Percentiles rank a stretch among this genome's conserved stretches.
These are phyloP conservation scores for Philereme vetulata DNA, from an alignment of 2,888 invertebrate genomes.

Conservation along the genomic window DNA sequence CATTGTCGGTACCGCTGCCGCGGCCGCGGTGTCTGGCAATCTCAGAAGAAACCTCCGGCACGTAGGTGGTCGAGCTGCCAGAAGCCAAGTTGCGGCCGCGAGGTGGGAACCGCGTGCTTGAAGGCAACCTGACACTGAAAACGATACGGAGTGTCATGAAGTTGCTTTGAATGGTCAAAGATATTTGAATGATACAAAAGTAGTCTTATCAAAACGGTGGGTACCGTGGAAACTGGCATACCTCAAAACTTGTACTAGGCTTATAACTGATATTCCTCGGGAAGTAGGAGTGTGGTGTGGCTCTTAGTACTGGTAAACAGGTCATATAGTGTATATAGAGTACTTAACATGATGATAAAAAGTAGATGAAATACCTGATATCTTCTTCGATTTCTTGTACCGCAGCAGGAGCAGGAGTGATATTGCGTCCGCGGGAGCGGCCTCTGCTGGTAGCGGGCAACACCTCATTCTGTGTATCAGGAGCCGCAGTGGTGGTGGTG, in stretches of 20 bases:
- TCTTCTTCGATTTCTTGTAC: constrained; percentile 78
- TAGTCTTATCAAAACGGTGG: neutral
- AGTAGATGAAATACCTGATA: constrained; percentile 57
- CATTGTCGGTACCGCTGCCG: constrained; percentile 64
- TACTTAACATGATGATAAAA: neutral
- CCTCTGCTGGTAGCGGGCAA: constrained; percentile 77
- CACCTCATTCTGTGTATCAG: constrained; percentile 87
- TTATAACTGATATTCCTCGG: too few relatives aligned
- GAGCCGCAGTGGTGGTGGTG: constrained; percentile 66
- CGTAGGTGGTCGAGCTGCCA: constrained; percentile 77
- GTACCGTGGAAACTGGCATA: neutral
- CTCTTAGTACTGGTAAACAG: too few relatives aligned
- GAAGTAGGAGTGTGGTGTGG: too few relatives aligned
- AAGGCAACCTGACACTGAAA: constrained; percentile 84
- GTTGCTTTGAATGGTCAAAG: neutral
- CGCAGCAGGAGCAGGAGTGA: constrained; percentile 69
- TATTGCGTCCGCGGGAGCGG: constrained; percentile 77
- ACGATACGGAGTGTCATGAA: neutral
- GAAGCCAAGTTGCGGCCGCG: constrained; percentile 82
- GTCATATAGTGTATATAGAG: too few relatives aligned
- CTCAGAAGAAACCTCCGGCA: constrained; percentile 75
- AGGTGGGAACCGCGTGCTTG: constrained; percentile 94
- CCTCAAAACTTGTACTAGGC: neutral
- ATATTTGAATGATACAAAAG: neutral
- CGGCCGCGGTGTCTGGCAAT: constrained; percentile 70